Evolutionary conservation across 2,888 invertebrate genomes (phyloP), one percentile per base, ranked within the genome.

Genomic region (Parelbella ahira): DNA sequence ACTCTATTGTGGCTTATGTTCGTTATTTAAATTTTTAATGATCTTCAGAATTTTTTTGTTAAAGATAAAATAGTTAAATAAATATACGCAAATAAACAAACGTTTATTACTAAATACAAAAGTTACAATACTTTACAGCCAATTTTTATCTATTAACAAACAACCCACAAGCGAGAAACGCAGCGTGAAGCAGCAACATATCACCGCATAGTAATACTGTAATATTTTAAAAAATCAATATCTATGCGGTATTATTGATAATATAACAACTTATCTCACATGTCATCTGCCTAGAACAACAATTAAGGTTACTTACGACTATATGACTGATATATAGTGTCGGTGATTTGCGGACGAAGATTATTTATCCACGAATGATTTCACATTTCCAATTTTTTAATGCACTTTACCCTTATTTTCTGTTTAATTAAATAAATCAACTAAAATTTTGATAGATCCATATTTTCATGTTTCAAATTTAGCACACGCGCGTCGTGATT

Each of bases 381-480:
- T 83, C 74, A 83, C 82, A 84, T 83, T 71, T 74, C 77, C 73
- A 65, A 49, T 63, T 67, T 64, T 57, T 50, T 47, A 45, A 9
- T 47, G 50, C 60, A 55, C 58, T 64, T 63, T 34, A 21, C 15
- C 45, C 47, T 53, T 51, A 50, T 51, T 60, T 63, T 51, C 53
- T 60, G 53, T 66, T 58, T 52, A 45, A n/a, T 50, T 49, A 44
- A 50, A 59, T 50, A 58, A 62, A 62, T 60, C 58, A 54, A 69
- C 69, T 51, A 65, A 60, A 75, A 77, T 68, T 82, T 81, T 76
- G 74, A 76, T 64, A 68, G 66, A 56, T 65, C 54, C 68, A 69
- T 70, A 50, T 51, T 70, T 62, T 61, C 63, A 69, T 68, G 66
- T 77, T 79, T 80, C 70, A 79, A 82, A 79, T 77, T 79, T 75